These are phyloP conservation scores for Danio choprae DNA, from an alignment of 2,797 vertebrate genomes.

Conservation along the genomic window DNA sequence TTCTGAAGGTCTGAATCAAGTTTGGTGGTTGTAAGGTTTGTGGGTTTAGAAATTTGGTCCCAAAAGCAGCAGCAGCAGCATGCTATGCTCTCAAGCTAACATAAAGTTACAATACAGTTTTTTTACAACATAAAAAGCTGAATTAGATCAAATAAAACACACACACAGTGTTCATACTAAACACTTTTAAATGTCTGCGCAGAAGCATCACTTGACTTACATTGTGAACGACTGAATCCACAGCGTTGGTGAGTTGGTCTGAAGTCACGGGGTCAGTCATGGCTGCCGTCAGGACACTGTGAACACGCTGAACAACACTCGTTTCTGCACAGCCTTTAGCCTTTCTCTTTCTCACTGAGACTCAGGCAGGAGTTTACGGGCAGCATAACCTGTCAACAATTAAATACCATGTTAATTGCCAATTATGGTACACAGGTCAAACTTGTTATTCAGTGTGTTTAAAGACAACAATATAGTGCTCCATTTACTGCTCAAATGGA, in stretches of 20 bases:
- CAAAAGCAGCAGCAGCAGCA: too few species aligned
- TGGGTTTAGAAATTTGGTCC: too few species aligned
- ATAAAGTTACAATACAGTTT: too few species aligned
- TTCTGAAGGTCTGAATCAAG: too few species aligned
- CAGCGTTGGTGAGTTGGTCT: constrained; percentile 66
- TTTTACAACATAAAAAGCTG: too few species aligned
- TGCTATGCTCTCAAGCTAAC: too few species aligned
- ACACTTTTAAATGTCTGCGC: too few species aligned
- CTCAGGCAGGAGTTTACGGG: constrained; percentile 80
- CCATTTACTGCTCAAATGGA: not conserved
- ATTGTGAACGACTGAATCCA: constrained; percentile 69
- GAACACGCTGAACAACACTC: constrained; percentile 60
- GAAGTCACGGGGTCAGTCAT: constrained; percentile 75
- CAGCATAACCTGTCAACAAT: constrained; percentile 81
- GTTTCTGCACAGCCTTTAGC: constrained; percentile 74
- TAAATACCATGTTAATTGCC: not conserved
- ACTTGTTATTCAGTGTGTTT: not conserved
- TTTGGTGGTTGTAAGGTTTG: too few species aligned
- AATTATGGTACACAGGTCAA: not conserved
- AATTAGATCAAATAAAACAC: too few species aligned
- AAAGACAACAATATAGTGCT: not conserved
- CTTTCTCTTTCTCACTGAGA: constrained; percentile 85
- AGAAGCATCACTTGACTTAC: constrained; percentile 68
- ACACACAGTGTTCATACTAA: too few species aligned
- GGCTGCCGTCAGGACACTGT: constrained; percentile 46